Conservation (phyloP, 1,140 invertebrate genomes). For the Drosophila nigrodunni region DNA sequence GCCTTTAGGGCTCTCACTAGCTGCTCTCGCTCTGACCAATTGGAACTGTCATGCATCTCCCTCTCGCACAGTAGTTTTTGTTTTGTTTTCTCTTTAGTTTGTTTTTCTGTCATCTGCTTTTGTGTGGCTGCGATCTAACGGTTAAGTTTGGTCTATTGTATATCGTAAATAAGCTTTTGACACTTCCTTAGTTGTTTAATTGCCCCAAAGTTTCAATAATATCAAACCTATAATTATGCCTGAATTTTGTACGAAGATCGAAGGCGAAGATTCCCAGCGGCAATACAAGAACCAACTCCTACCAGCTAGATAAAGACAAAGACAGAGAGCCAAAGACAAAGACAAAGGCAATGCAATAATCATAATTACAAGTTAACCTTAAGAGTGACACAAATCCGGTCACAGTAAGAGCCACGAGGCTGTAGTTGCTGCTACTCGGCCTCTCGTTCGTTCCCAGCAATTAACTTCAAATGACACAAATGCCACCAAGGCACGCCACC, state of each 20-base stretch:
- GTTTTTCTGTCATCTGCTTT: constrained; percentile 28
- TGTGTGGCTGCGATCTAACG: constrained; percentile 39
- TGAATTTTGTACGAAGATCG: constrained; percentile 13
- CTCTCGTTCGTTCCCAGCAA: constrained; percentile 77
- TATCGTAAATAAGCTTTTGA: constrained; percentile 37
- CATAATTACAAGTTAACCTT: constrained; percentile 83
- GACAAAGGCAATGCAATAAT: constrained; percentile 63
- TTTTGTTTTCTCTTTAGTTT: constrained; percentile 12
- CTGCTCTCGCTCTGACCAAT: constrained; percentile 13
- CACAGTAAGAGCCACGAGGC: constrained; percentile 44
- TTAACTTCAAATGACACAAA: constrained; percentile 83
- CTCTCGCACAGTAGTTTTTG: constrained; percentile 5
- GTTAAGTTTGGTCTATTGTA: constrained; percentile 4
- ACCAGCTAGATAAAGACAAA: constrained; percentile 51
- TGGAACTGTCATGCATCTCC: not conserved
- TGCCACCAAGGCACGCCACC: constrained; percentile 78
- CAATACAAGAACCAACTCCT: constrained; percentile 45
- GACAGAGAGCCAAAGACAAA: no score
- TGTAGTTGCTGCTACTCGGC: constrained; percentile 17
- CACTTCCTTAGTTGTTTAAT: constrained; percentile 41
- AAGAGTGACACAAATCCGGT: constrained; percentile 81
- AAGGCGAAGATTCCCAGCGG: constrained; percentile 13
- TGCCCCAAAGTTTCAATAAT: constrained; percentile 24
- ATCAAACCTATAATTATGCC: not conserved
- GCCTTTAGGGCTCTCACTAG: constrained; percentile 7